phyloP scores from a whole-genome alignment of 2,113 vertebrate species.

The Oceanites oceanicus region DNA sequence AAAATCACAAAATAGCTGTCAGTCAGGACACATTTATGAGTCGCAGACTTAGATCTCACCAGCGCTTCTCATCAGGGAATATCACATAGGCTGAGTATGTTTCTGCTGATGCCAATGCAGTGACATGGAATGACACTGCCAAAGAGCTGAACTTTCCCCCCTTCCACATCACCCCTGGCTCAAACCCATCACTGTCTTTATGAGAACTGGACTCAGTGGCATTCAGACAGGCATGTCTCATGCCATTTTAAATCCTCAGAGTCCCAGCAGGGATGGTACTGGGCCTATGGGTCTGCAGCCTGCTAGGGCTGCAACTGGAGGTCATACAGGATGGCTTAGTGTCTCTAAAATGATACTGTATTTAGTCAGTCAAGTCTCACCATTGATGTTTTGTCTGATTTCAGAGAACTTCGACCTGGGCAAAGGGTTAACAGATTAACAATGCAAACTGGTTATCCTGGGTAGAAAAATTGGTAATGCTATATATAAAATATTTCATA shows the following conservation, averaged over 20 bases:
- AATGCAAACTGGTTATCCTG: background rate
- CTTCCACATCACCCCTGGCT: background rate
- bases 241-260: background rate
- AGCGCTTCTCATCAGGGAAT: background rate
- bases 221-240: background rate
- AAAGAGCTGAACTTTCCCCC: background rate
- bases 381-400: background rate
- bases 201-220: background rate
- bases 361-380: background rate
- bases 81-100: background rate
- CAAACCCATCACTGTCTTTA: background rate
- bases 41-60: background rate
- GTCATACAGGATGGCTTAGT: background rate
- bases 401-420: background rate
- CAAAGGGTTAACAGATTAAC: background rate
- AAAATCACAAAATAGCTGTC: background rate
- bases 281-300: background rate
- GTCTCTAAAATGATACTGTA: background rate
- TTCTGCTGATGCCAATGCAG: background rate
- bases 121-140: background rate
- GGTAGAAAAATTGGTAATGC: background rate
- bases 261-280: background rate
- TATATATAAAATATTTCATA: background rate
- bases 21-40: background rate
- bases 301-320: background rate